Evolutionary conservation across 2,113 vertebrate genomes (phyloP).

Genomic region (Tupaia chinensis): DNA sequence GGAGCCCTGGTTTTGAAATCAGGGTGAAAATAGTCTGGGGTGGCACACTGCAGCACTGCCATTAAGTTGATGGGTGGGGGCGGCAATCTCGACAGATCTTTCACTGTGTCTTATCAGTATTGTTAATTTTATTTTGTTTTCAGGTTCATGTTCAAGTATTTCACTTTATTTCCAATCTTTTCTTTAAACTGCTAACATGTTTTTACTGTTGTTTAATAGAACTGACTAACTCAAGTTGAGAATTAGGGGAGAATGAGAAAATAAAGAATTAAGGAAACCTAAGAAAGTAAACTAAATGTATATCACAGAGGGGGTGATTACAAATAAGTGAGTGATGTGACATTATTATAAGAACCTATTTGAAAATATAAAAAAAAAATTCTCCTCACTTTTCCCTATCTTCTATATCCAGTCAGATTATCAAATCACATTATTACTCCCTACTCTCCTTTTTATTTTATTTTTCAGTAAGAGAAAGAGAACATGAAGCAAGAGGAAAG

Average conservation of each 20-base stretch:
- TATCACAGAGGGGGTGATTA: neutral
- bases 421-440: neutral
- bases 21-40: too few species aligned
- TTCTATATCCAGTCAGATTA: neutral
- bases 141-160: neutral
- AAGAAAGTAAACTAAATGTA: neutral
- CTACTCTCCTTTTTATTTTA: too few species aligned
- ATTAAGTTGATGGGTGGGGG: neutral
- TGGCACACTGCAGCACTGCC: accelerated
- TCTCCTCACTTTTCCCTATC: neutral
- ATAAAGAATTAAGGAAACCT: neutral
- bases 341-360: neutral
- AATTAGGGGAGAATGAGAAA: neutral
- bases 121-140: neutral
- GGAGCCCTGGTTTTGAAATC: neutral
- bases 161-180: neutral
- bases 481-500: too few species aligned
- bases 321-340: neutral
- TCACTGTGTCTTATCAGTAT: neutral
- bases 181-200: neutral
- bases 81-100: neutral
- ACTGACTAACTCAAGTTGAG: neutral
- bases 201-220: neutral
- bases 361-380: neutral
- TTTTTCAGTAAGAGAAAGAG: too few species aligned